phyloP scores from a whole-genome alignment of 2,888 invertebrate genomes.

The Pseudococcus jackbeardsleyi region DNA sequence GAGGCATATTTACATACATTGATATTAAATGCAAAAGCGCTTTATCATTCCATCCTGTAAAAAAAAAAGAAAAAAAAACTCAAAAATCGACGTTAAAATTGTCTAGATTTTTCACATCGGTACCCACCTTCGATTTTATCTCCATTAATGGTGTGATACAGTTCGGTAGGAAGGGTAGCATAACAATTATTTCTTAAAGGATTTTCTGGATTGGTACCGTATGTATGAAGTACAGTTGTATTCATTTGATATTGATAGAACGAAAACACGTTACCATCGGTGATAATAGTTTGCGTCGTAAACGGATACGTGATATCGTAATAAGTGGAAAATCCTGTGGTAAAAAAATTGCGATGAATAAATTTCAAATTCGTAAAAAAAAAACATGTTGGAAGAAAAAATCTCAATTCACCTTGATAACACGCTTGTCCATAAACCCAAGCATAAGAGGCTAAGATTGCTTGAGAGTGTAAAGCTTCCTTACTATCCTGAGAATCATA shows the following conservation, averaged over 20 bases:
- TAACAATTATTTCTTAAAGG: slow-evolving; percentile 83
- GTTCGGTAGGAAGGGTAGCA: slow-evolving; percentile 78
- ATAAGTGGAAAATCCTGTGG: slow-evolving; percentile 83
- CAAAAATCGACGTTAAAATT: background rate
- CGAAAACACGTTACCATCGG: slow-evolving; percentile 89
- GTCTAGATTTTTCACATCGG: background rate
- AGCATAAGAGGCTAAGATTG: slow-evolving; percentile 83
- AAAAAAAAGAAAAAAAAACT: background rate
- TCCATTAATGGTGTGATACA: slow-evolving; percentile 81
- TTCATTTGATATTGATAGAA: slow-evolving; percentile 94
- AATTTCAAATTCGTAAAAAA: background rate
- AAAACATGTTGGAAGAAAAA: background rate
- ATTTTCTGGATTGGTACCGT: slow-evolving; percentile 77
- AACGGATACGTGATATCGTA: slow-evolving; percentile 93
- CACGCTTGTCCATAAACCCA: slow-evolving; percentile 86
- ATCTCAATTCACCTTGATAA: slow-evolving; percentile 75
- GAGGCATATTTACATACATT: slow-evolving; percentile 81
- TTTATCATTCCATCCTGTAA: slow-evolving; percentile 81
- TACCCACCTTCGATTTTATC: slow-evolving; percentile 76
- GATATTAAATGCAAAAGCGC: slow-evolving; percentile 81
- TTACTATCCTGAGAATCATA: slow-evolving; percentile 74
- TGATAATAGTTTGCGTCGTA: slow-evolving; percentile 87
- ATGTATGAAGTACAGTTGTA: slow-evolving; percentile 79
- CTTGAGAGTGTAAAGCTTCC: slow-evolving; percentile 81
- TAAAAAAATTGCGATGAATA: slow-evolving; percentile 3